Evolutionary conservation across 2,888 invertebrate genomes (phyloP).

Genomic region (Phortica okadai): DNA sequence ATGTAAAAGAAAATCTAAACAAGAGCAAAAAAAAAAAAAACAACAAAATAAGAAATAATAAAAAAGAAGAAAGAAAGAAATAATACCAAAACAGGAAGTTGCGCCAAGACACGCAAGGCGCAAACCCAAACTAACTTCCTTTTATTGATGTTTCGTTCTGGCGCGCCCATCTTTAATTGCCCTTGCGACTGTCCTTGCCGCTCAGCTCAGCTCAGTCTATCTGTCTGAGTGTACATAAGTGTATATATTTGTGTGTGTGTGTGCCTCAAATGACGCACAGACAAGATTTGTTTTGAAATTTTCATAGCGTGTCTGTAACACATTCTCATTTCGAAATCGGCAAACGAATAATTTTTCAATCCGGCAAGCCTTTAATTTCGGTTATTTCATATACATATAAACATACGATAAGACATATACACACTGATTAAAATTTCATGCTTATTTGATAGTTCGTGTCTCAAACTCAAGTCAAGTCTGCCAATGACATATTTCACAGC

Average conservation of each 20-base stretch:
- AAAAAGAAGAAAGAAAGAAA: neutral
- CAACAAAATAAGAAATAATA: neutral
- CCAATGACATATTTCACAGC: too few species aligned
- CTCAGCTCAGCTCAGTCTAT: too few species aligned
- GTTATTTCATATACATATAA: neutral
- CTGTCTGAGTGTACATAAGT: too few species aligned
- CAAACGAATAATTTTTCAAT: neutral
- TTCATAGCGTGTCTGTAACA: neutral
- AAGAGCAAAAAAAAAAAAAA: neutral
- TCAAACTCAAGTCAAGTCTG: too few species aligned
- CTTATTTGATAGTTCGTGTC: neutral
- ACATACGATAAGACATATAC: neutral
- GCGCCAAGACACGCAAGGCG: constrained; percentile 23
- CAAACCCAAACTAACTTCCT: constrained; percentile 3
- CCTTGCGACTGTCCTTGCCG: neutral
- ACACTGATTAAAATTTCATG: constrained; percentile 12
- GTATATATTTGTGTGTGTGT: neutral
- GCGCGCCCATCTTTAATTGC: neutral
- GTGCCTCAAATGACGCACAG: neutral
- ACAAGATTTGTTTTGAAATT: neutral
- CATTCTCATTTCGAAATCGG: neutral
- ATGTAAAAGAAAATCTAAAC: constrained; percentile 6
- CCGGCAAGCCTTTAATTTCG: neutral
- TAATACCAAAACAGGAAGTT: constrained; percentile 5
- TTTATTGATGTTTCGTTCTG: constrained; percentile 7